Conservation (phyloP, 2,888 invertebrate species). For the Ennomos fuscantarius region DNA sequence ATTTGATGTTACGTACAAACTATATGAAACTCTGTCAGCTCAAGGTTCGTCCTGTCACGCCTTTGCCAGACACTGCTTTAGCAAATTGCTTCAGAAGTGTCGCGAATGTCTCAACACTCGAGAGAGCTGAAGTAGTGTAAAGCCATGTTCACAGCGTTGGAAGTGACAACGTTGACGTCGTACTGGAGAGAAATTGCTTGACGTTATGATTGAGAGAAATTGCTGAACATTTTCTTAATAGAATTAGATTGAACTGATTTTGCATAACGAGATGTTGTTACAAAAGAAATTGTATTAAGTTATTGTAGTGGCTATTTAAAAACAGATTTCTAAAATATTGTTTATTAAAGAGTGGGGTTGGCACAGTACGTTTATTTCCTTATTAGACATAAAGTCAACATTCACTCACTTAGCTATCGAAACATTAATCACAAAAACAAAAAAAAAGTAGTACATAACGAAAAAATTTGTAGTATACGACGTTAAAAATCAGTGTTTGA, state of each 20-base stretch:
- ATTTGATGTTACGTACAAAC: not conserved
- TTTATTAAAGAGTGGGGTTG: too few species aligned
- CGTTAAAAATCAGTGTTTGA: too few species aligned
- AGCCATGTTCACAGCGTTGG: slow-evolving; percentile 8
- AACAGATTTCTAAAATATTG: too few species aligned
- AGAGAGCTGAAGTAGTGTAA: slow-evolving; percentile 10
- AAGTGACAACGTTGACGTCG: slow-evolving; percentile 10
- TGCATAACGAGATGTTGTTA: too few species aligned
- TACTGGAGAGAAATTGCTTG: slow-evolving; percentile 18
- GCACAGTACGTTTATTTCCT: too few species aligned
- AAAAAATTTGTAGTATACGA: too few species aligned
- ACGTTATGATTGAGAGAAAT: slow-evolving; percentile 14
- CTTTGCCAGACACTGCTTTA: slow-evolving; percentile 10
- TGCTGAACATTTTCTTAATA: slow-evolving; percentile 12
- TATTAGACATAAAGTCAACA: too few species aligned
- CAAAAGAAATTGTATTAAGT: too few species aligned
- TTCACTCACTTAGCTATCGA: too few species aligned
- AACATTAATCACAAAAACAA: too few species aligned
- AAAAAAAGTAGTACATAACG: too few species aligned
- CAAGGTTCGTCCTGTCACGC: slow-evolving; percentile 12
- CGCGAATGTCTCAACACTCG: not conserved
- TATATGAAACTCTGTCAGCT: not conserved
- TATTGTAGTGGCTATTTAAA: too few species aligned
- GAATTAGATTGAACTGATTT: not conserved
- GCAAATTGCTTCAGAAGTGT: slow-evolving; percentile 26